Base-by-base conservation (phyloP, 2,888 invertebrate genomes). In the Drosophila quinaria region DNA sequence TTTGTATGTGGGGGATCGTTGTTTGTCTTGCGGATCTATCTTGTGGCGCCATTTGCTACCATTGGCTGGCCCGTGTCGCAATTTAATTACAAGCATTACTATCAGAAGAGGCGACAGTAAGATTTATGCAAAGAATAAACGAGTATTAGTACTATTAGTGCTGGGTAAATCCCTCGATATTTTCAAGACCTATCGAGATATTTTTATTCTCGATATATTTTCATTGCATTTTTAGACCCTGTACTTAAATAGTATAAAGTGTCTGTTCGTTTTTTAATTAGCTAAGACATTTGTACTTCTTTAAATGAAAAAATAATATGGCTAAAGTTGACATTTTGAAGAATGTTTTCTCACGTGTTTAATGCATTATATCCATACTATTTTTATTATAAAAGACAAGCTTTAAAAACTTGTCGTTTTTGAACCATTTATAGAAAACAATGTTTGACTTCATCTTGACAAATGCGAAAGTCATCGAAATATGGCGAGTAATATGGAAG, bases 1-100 rank as follows among this genome's bases (percentile, higher is more conserved):
- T 41, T 42, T 44, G 44, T 59, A 33, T 59, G 39, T 52, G 51
- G 66, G 49, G 62, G 49, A 54, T 72, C 74, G 70, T 67, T 73
- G 73, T 60, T 84, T 74, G 77, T 80, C 80, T 70, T 75, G 74
- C 69, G 71, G 74, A 89, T 82, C 86, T 89, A 86, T 86, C 81
- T 80, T 81, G 76, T 88, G 88, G 88, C 88, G 88, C 88, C 88
- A 88, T 75, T 83, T 78, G 81, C 80, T 83, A 73, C 79, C 76
- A 73, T 72, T 79, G 74, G 68, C 74, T 70, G 78, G 77, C 78
- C 81, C 82, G 88, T 87, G 81, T 89, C 81, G 86, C 81, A 78
- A 88, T 89, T 87, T 81, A 88, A 86, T 88, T 88, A 84, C 89
- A 82, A 81, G 84, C 62, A 69, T 69, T 65, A 58, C 69, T 68